Percentiles rank a stretch among this genome's conserved stretches.
Evolutionary conservation across 1,140 invertebrate genomes (phyloP).

Genomic region (Laupala kohalensis): DNA sequence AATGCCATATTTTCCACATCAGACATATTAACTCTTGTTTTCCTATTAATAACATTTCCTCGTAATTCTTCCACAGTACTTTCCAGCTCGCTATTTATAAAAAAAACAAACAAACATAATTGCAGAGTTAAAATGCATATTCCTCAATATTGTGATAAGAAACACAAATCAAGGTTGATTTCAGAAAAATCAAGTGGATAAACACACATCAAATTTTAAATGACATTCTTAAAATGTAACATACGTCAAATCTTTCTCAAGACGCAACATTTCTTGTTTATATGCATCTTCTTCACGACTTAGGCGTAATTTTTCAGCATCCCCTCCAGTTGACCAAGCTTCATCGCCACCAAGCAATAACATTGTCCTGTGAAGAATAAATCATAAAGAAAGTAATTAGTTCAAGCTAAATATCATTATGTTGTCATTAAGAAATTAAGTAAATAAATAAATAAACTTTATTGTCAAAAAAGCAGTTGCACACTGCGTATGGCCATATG

Average conservation of each 20-base stretch:
- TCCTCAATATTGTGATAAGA: constrained; percentile 1
- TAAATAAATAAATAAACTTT: no score
- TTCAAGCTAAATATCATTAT: no score
- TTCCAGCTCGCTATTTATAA: constrained; percentile 65
- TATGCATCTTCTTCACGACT: constrained; percentile 74
- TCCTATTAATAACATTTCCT: constrained; percentile 86
- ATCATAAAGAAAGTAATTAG: background rate
- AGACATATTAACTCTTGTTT: constrained; percentile 88
- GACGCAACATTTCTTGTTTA: constrained; percentile 74
- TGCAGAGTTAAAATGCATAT: background rate
- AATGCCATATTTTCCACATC: constrained; percentile 95
- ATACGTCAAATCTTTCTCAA: constrained; percentile 81
- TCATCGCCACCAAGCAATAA: constrained; percentile 47
- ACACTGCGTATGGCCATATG: no score
- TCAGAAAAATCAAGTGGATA: background rate
- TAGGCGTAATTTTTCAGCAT: constrained; percentile 50
- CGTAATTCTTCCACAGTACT: constrained; percentile 85
- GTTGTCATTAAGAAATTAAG: no score
- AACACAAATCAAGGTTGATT: background rate
- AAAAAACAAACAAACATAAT: background rate
- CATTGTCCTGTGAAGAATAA: constrained; percentile 22
- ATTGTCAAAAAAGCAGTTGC: no score
- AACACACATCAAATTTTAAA: no score
- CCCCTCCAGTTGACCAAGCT: constrained; percentile 38
- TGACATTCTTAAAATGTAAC: no score